phyloP scores from a whole-genome alignment of 2,113 vertebrate genomes.

The Anser brachyrhynchus region DNA sequence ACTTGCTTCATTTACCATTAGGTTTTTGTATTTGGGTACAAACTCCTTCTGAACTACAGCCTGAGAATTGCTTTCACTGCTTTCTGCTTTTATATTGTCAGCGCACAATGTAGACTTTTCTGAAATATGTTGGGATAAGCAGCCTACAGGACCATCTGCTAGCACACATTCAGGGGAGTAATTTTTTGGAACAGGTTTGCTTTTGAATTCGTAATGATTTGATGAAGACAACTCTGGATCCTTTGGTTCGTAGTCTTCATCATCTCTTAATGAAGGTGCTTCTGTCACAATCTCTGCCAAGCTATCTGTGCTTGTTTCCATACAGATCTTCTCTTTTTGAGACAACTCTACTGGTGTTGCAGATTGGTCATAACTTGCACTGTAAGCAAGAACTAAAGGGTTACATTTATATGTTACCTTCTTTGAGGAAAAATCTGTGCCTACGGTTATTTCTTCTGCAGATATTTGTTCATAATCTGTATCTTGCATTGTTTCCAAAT shows the following conservation, averaged over 20 bases:
- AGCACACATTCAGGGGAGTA: not conserved
- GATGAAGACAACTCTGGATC: conserved; percentile 4
- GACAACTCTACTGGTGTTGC: conserved; percentile 10
- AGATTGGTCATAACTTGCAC: conserved; percentile 33
- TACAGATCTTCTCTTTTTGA: conserved; percentile 57
- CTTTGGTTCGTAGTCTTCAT: not conserved
- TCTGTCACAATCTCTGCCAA: conserved; percentile 72
- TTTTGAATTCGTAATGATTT: conserved; percentile 27
- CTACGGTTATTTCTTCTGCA: not conserved
- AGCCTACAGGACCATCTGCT: not conserved
- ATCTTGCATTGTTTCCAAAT: conserved; percentile 20
- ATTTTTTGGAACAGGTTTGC: not conserved
- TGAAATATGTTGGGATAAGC: not conserved
- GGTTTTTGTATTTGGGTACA: conserved; percentile 20
- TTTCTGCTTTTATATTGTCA: conserved; percentile 16
- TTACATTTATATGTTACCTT: not conserved
- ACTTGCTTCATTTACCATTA: conserved; percentile 25
- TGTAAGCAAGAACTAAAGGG: not conserved
- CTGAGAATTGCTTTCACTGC: conserved; percentile 15
- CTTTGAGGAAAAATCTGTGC: conserved; percentile 10
- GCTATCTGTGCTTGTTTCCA: conserved; percentile 73
- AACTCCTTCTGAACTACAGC: conserved; percentile 44
- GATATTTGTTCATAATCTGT: not conserved
- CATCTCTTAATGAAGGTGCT: conserved; percentile 43
- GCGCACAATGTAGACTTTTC: not conserved